Percentiles rank a stretch among this genome's conserved stretches.
These are phyloP conservation scores for Ctenopoma kingsleyae DNA, from an alignment of 2,797 vertebrate genomes.

Conservation along the genomic window DNA sequence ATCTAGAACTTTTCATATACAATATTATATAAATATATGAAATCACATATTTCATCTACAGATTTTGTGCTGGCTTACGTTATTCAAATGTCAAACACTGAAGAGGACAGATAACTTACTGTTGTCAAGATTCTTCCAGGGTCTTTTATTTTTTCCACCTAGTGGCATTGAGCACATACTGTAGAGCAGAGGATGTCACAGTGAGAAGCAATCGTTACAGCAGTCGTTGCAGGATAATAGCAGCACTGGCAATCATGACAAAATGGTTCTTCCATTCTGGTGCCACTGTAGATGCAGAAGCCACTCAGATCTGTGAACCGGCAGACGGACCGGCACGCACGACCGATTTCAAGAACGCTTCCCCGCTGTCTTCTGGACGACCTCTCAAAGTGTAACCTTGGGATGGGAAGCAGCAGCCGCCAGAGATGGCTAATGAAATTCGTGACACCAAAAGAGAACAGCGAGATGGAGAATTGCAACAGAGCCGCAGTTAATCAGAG, in stretches of 20 bases:
- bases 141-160: background rate
- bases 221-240: background rate
- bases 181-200: background rate
- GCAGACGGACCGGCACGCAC: conserved; percentile 30
- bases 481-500: conserved; percentile 1
- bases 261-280: background rate
- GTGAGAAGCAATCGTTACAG: background rate
- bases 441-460: background rate
- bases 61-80: too few species aligned
- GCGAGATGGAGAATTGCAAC: background rate
- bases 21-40: too few species aligned
- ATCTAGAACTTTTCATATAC: too few species aligned
- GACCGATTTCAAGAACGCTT: conserved; percentile 37
- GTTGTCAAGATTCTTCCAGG: background rate
- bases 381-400: conserved; percentile 49
- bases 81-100: too few species aligned
- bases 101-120: background rate
- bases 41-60: too few species aligned
- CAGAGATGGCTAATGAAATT: conserved; percentile 17
- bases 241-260: background rate
- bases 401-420: background rate
- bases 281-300: conserved; percentile 15
- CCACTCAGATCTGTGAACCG: conserved; percentile 3
- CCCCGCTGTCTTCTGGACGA: conserved; percentile 47
- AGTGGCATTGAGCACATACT: background rate